Conservation (phyloP, 2,888 invertebrate genomes). For the Drosophila robusta region DNA sequence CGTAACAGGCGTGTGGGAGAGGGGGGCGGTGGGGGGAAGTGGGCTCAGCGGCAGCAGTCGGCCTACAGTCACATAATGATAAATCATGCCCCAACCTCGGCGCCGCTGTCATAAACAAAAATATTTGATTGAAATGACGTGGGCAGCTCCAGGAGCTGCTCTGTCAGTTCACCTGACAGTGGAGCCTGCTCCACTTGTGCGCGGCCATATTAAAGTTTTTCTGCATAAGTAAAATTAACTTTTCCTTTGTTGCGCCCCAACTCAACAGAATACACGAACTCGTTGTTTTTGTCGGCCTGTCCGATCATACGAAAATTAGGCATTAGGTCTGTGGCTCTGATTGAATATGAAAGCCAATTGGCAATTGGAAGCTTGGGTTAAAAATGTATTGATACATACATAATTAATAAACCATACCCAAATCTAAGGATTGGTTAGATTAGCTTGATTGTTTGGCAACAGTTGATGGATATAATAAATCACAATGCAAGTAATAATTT, state of each 20-base stretch:
- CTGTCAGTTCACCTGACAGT: conserved; percentile 49
- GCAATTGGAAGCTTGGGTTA: background rate
- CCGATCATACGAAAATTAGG: conserved; percentile 14
- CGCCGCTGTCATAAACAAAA: conserved; percentile 70
- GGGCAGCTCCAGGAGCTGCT: conserved; percentile 33
- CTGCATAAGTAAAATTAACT: conserved; percentile 58
- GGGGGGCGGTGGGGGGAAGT: background rate
- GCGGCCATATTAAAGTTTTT: conserved; percentile 53
- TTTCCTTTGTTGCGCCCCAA: conserved; percentile 14
- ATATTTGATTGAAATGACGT: conserved; percentile 73
- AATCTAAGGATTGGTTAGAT: conserved; percentile 5
- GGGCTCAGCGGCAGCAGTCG: conserved; percentile 1
- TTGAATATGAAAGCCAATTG: conserved; percentile 21
- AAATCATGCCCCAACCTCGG: conserved; percentile 59
- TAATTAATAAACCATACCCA: conserved; percentile 7
- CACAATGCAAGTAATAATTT: too few species aligned
- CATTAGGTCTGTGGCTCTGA: background rate
- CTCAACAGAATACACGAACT: conserved; percentile 15
- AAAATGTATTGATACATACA: conserved; percentile 19
- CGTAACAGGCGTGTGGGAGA: conserved; percentile 45
- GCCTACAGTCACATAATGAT: conserved; percentile 62
- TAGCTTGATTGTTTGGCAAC: too few species aligned
- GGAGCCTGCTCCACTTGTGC: conserved; percentile 28
- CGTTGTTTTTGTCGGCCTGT: conserved; percentile 45
- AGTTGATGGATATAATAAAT: too few species aligned